Evolutionary conservation across 2,113 vertebrate species (phyloP), one percentile per base, ranked within the genome.

Genomic region (Grantiella picta): DNA sequence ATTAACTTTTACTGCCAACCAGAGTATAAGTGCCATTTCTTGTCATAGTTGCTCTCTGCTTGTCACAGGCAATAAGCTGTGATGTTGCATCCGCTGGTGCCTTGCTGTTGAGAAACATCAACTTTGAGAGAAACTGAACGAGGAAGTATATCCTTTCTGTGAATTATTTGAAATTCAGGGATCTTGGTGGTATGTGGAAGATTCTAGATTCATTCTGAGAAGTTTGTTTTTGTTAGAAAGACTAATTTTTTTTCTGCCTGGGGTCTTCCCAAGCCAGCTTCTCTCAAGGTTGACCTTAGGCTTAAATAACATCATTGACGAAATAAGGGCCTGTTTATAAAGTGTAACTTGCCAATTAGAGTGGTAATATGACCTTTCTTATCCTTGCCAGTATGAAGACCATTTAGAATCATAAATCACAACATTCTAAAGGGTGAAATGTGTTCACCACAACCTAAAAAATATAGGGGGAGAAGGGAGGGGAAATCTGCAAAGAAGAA

Each of bases 291-390:
- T 94, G 91, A 90, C 89, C 87, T 95, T 61, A 87, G 57, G 66
- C 42, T 97, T 97, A 95, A 95, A 92, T 91, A 89, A 95, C 89
- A 92, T 44, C 50, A 35, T 50, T 89, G 70, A 68, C 81, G 69
- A 94, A 85, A 82, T 87, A 85, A 61, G 50, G 54, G 33, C 36
- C 42, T 76, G 12, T 72, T 79, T 87, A 60, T 61, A 70, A 65
- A 61, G n/a, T 28, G 75, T 72, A 84, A 53, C 57, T 82, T 95
- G 89, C 89, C 59, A 76, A 35, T 92, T 93, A 66, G 90, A 61
- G 38, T 54, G 31, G 78, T 73, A 94, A 69, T 53, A 38, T 44
- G 79, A 92, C 61, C 89, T 94, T 89, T 92, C 76, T 45, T 69
- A 42, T 54, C 45, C 25, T 84, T 91, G 78, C 89, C 84, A 69